phyloP scores from a whole-genome alignment of 2,113 vertebrate genomes.

The Apeltes quadracus region DNA sequence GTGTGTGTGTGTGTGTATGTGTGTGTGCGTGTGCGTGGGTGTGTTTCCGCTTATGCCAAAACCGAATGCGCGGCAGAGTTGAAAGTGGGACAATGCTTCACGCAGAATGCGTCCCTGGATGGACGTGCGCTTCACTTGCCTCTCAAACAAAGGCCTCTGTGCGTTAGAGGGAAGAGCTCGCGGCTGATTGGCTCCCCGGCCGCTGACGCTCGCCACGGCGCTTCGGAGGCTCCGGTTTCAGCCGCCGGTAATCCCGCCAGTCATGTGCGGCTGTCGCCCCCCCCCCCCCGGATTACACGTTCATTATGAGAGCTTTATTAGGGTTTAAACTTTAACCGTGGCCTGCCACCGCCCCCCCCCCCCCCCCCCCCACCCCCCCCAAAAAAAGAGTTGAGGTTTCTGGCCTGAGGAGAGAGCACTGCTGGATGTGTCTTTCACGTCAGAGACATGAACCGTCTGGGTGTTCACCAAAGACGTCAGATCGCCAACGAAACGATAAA shows the following conservation, averaged over 20 bases:
- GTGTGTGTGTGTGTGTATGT: constrained; percentile 6
- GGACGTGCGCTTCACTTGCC: constrained; percentile 42
- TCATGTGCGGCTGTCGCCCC: constrained; percentile 76
- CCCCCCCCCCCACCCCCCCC: too few species aligned
- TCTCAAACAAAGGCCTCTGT: constrained; percentile 60
- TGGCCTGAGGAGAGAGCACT: too few species aligned
- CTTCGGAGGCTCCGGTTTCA: constrained; percentile 76
- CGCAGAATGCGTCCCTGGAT: constrained; percentile 6
- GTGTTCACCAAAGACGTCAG: constrained; percentile 49
- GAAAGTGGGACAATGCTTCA: constrained; percentile 43
- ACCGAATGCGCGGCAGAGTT: constrained; percentile 5
- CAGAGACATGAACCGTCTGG: constrained; percentile 3
- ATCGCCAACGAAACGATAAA: constrained; percentile 69
- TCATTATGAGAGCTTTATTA: constrained; percentile 79
- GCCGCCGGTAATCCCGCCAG: constrained; percentile 74
- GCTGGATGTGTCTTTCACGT: too few species aligned
- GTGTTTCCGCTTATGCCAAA: constrained; percentile 13
- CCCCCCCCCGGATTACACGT: constrained; percentile 70
- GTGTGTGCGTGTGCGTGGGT: constrained; percentile 8
- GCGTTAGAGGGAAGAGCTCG: constrained; percentile 65
- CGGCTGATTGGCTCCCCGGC: constrained; percentile 76
- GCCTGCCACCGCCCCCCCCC: too few species aligned
- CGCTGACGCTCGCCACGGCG: constrained; percentile 71
- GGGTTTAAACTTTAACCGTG: too few species aligned
- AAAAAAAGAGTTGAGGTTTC: too few species aligned